Percentiles rank a stretch among this genome's conserved stretches.
phyloP scores from a whole-genome alignment of 2,888 invertebrate species.

The Agelastica alni region DNA sequence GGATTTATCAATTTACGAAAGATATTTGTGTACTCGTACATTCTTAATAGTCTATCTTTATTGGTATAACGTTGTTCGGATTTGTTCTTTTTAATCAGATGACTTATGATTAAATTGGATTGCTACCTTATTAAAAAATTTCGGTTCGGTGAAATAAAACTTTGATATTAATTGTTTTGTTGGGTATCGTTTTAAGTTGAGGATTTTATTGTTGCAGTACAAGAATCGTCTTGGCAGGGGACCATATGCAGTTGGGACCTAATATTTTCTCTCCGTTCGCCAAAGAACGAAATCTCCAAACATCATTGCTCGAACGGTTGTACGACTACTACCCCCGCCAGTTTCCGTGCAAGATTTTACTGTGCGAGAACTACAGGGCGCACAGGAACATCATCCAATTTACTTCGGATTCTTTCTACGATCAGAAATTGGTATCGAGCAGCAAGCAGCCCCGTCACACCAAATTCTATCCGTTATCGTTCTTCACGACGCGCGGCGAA shows the following conservation, averaged over 20 bases:
- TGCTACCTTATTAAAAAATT: too few species aligned
- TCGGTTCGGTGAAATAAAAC: too few species aligned
- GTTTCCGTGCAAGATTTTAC: slow-evolving; percentile 77
- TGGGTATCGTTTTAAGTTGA: too few species aligned
- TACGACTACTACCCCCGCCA: slow-evolving; percentile 73
- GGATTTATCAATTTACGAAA: too few species aligned
- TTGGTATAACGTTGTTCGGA: too few species aligned
- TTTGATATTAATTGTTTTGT: too few species aligned
- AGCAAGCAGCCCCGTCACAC: slow-evolving; percentile 73
- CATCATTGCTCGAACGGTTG: slow-evolving; percentile 76
- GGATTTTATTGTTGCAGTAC: too few species aligned
- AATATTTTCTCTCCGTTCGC: slow-evolving; percentile 79
- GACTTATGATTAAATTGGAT: too few species aligned
- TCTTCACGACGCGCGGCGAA: slow-evolving; percentile 78
- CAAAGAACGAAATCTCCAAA: slow-evolving; percentile 69
- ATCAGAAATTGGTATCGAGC: slow-evolving; percentile 73
- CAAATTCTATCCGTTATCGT: slow-evolving; percentile 73
- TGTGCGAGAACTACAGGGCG: slow-evolving; percentile 83
- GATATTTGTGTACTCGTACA: too few species aligned
- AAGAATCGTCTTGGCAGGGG: slow-evolving; percentile 79
- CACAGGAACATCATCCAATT: slow-evolving; percentile 81
- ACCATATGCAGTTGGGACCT: slow-evolving; percentile 81
- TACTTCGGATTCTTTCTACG: slow-evolving; percentile 81
- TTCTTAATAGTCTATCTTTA: too few species aligned
- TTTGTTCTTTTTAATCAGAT: too few species aligned